Percentiles rank a stretch among this genome's conserved stretches.
Conservation (phyloP, 2,797 vertebrate genomes). For the Danio kyathit region DNA sequence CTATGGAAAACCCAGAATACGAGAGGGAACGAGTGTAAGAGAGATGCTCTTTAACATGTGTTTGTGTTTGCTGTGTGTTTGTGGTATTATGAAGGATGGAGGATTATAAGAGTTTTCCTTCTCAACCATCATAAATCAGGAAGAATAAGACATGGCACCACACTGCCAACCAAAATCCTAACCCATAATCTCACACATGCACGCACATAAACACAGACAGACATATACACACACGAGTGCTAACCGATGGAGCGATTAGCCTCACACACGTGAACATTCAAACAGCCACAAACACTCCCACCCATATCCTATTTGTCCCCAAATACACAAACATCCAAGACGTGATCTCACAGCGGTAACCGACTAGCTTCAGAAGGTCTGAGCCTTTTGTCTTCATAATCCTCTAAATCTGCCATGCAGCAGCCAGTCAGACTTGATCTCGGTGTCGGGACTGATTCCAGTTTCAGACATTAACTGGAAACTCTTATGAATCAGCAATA, state of each 20-base stretch:
- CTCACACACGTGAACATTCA: slow-evolving; percentile 24
- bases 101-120: slow-evolving; percentile 52
- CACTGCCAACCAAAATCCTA: slow-evolving; percentile 51
- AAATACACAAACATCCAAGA: slow-evolving; percentile 32
- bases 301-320: slow-evolving; percentile 2
- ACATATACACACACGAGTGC: slow-evolving; percentile 18
- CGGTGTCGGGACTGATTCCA: slow-evolving; percentile 23
- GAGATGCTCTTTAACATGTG: slow-evolving; percentile 51
- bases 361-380: slow-evolving; percentile 41
- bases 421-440: slow-evolving; percentile 40
- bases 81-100: slow-evolving; percentile 51
- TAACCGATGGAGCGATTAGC: slow-evolving; percentile 33
- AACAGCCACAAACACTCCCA: slow-evolving; percentile 33
- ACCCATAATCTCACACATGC: slow-evolving; percentile 48
- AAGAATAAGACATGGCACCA: slow-evolving; percentile 59
- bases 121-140: slow-evolving; percentile 54
- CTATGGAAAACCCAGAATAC: slow-evolving; percentile 9
- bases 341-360: slow-evolving; percentile 28
- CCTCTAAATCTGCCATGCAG: slow-evolving; percentile 25
- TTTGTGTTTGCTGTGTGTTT: slow-evolving; percentile 55
- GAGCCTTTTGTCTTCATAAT: slow-evolving; percentile 46
- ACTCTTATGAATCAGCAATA: slow-evolving; percentile 38
- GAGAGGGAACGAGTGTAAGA: neutral
- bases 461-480: slow-evolving; percentile 37
- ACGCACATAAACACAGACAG: slow-evolving; percentile 35